Evolutionary conservation across 1,140 invertebrate genomes (phyloP).

Genomic region (Hyles euphorbiae): DNA sequence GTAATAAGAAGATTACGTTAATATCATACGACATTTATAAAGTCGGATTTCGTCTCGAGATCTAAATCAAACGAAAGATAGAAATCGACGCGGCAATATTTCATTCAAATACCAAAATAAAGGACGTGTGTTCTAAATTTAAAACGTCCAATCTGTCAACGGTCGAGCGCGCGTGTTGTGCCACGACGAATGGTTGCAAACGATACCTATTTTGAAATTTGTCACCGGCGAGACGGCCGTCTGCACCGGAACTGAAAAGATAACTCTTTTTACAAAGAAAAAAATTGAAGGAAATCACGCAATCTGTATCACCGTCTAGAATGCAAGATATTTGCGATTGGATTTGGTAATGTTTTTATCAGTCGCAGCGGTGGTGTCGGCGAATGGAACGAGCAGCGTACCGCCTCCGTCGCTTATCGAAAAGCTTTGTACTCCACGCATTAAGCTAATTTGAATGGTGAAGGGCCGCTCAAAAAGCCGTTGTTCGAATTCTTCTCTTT

Average conservation of each 20-base stretch:
- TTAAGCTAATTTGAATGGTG: conserved; percentile 74
- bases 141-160: conserved; percentile 70
- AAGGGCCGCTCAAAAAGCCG: conserved; percentile 62
- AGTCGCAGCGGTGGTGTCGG: conserved; percentile 23
- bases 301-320: conserved; percentile 22
- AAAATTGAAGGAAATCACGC: conserved; percentile 34
- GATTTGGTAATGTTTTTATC: conserved; percentile 41
- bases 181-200: conserved; percentile 64
- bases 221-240: conserved; percentile 53
- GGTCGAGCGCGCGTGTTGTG: conserved; percentile 62
- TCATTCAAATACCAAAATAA: conserved; percentile 65
- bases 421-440: conserved; percentile 64
- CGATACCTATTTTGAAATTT: conserved; percentile 68
- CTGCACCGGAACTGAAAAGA: conserved; percentile 52
- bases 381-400: conserved; percentile 33
- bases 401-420: conserved; percentile 55
- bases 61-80: conserved; percentile 21
- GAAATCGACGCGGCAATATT: conserved; percentile 59
- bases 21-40: no score
- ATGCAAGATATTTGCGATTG: conserved; percentile 14
- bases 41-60: background rate
- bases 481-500: conserved; percentile 68
- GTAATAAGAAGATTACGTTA: no score
- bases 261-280: conserved; percentile 49
- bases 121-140: conserved; percentile 62